phyloP scores from a whole-genome alignment of 2,797 vertebrate species.

The Borostomias antarcticus region DNA sequence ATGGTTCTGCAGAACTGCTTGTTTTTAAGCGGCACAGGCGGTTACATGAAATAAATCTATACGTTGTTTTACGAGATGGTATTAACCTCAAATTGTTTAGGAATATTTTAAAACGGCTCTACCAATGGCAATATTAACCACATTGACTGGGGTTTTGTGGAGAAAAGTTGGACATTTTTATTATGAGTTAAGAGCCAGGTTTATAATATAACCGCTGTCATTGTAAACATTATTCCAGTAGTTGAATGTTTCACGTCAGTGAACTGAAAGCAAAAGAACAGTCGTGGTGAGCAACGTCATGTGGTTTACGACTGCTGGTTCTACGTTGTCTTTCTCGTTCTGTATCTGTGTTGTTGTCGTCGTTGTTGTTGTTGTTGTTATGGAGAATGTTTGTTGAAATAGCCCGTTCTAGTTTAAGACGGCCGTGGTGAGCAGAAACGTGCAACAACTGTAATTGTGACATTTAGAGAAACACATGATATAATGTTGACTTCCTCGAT shows the following conservation, averaged over 20 bases:
- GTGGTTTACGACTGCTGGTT: conserved; percentile 6
- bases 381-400: background rate
- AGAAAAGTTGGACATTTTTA: conserved; percentile 7
- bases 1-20: conserved; percentile 2
- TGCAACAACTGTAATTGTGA: background rate
- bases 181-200: background rate
- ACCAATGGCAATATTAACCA: background rate
- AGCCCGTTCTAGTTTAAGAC: background rate
- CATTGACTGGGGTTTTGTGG: background rate
- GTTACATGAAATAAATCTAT: background rate
- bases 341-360: background rate
- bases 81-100: background rate
- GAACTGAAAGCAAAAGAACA: conserved; percentile 5
- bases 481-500: conserved; percentile 55
- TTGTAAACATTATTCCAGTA: background rate
- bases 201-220: background rate
- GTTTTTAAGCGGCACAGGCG: background rate
- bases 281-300: conserved; percentile 7
- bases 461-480: conserved; percentile 17
- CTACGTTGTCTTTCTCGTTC: background rate
- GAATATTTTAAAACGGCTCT: background rate
- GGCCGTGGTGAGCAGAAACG: background rate
- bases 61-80: background rate
- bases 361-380: too few species aligned
- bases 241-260: background rate